A percentile compares a stretch with the other conserved stretches of the same genome.
These are phyloP conservation scores for Chaetura pelagica DNA, from an alignment of 2,113 vertebrate species.

Conservation along the genomic window DNA sequence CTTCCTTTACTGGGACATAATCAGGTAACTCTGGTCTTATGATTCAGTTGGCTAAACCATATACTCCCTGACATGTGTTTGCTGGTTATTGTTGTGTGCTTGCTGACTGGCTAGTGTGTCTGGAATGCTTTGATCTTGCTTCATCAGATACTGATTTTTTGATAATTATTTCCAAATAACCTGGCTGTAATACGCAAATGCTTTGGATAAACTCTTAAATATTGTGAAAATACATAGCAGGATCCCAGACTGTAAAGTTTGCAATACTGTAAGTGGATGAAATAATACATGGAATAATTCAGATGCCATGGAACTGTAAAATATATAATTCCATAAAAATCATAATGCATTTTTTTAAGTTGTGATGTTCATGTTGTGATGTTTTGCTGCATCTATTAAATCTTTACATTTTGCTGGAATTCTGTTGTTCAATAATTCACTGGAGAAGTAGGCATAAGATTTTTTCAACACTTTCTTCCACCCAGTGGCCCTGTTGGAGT, in stretches of 20 bases:
- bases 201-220: neutral
- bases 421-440: neutral
- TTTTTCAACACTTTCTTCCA: neutral
- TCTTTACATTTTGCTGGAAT: neutral
- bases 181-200: neutral
- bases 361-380: neutral
- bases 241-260: neutral
- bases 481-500: neutral
- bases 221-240: neutral
- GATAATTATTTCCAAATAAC: neutral
- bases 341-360: neutral
- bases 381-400: neutral
- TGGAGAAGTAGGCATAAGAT: neutral
- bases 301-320: neutral
- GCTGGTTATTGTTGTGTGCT: neutral
- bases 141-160: neutral
- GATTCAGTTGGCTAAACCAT: neutral
- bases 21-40: neutral
- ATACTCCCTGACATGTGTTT: accelerated
- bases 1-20: neutral
- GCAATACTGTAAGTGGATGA: neutral
- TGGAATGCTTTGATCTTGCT: neutral
- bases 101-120: neutral
- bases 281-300: neutral
- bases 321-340: neutral